Evolutionary conservation across 2,113 vertebrate species (phyloP), one percentile per base, ranked within the genome.

Genomic region (Vulpes vulpes): DNA sequence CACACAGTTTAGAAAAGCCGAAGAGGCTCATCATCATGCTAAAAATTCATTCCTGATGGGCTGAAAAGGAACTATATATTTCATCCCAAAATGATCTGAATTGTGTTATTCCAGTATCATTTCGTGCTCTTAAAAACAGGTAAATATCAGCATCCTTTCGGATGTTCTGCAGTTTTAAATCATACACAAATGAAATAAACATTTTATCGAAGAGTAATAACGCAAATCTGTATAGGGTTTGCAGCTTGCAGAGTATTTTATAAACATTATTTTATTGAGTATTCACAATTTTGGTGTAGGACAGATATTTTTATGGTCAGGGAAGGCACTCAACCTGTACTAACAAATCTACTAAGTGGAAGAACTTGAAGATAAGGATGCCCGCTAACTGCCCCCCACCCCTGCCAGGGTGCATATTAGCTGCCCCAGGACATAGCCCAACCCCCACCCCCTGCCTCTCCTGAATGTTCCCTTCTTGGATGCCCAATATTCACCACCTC

Each of bases 1-100:
- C 38, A 32, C 51, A 60, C 19, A 30, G 19, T 87, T 91, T 35
- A 62, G 91, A 97, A 93, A 87, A 94, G 49, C 25, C 49, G 12
- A 85, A 87, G 43, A 90, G 27, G n/a, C 74, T 65, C 43, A 55
- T 51, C 32, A 53, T 92, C 62, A 88, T 78, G 80, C 78, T 35
- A 93, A 97, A 80, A 92, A 79, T 57, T 74, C 53, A 80, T 80
- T 89, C 69, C 82, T 59, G 32, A 53, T 0, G 0, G n/a, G 51
- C 4, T 84, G 27, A 84, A 95, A 93, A 20, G 38, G 20, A 11
- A 84, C 85, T 57, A 23, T 0, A 27, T 59, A 38, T 74, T 84
- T 93, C 86, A 38, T 76, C 86, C 69, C 59, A 84, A 92, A 91
- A 51, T 1, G 5, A 96, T 71, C 15, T 16, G 14, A 81, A 79